Base-by-base conservation (phyloP, 2,113 vertebrate species). In the Tetraodon nigroviridis region DNA sequence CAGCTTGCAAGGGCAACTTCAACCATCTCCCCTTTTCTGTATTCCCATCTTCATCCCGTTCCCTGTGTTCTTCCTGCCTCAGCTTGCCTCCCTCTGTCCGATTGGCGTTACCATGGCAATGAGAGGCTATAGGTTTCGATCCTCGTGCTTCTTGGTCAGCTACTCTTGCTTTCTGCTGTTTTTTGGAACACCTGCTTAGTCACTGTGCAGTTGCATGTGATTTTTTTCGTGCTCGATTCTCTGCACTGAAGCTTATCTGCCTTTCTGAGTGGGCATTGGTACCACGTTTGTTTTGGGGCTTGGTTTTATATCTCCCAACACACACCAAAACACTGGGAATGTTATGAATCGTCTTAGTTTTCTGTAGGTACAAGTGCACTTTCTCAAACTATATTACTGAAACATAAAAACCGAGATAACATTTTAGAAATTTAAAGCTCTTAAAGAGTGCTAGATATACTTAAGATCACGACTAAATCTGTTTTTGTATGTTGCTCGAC, bases 41-140 rank as follows among this genome's bases (percentile, higher is more conserved):
- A 84, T 84, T 75, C 50, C 62, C 50, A 1, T 58, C 74, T 54
- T 69, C 67, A 51, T 70, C 71, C 82, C 66, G 18, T 54, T 61
- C 52, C 54, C 37, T 18, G 0, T 63, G 20, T 58, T 61, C 65
- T 57, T 75, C 67, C 54, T 64, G 45, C 62, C 21, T 27, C 12
- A 4, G 63, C 64, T 69, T 56, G 29, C 72, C 68, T 70, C 58
- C 57, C 51, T 0, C 3, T 62, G 58, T 82, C 73, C 81, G 80
- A 78, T 83, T 82, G 69, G 69, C 71, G 84, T 84, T 82, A 68
- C 83, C 61, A 61, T 71, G 67, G 84, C 67, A 74, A 85, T 70
- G 19, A 68, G 72, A 69, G 58, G 72, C 62, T 69, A 66, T 64
- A 83, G 64, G 71, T 83, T 77, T 80, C 70, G 58, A 19, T 82